Conservation (phyloP, 2,797 vertebrate genomes). For the Sphenopsis melanotis region DNA sequence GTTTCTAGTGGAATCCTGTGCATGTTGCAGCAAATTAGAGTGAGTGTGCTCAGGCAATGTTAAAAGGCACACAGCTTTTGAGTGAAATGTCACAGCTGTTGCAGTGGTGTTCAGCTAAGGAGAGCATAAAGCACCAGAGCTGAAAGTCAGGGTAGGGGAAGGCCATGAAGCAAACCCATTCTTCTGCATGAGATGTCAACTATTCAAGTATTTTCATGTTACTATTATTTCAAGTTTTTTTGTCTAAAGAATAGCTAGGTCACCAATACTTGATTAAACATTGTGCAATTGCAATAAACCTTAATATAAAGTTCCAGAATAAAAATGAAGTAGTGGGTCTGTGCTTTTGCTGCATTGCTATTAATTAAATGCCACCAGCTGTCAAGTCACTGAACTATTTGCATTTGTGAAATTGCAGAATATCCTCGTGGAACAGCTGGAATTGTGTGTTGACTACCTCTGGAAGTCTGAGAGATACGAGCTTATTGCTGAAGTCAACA, state of each 20-base stretch:
- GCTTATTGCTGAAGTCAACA: slow-evolving; percentile 96
- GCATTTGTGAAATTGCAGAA: slow-evolving; percentile 74
- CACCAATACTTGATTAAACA: background rate
- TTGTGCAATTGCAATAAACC: background rate
- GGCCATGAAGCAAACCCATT: background rate
- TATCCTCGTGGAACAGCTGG: slow-evolving; percentile 93
- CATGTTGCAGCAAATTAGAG: background rate
- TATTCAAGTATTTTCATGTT: background rate
- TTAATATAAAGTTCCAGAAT: background rate
- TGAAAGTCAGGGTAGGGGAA: background rate
- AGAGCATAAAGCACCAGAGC: background rate
- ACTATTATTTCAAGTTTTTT: background rate
- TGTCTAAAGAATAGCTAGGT: background rate
- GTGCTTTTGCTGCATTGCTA: background rate
- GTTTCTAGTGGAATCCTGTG: background rate
- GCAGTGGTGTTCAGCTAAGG: background rate
- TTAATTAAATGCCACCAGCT: background rate
- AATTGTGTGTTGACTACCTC: slow-evolving; percentile 92
- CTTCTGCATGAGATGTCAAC: background rate
- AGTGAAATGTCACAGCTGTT: background rate
- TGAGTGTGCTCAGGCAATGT: rapidly evolving
- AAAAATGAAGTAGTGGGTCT: background rate
- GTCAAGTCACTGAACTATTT: background rate
- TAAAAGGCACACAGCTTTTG: background rate
- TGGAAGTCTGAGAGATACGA: slow-evolving; percentile 98